Base-by-base conservation (phyloP, 53 echinoderm and acorn worm species). In the Arbacia lixula region DNA sequence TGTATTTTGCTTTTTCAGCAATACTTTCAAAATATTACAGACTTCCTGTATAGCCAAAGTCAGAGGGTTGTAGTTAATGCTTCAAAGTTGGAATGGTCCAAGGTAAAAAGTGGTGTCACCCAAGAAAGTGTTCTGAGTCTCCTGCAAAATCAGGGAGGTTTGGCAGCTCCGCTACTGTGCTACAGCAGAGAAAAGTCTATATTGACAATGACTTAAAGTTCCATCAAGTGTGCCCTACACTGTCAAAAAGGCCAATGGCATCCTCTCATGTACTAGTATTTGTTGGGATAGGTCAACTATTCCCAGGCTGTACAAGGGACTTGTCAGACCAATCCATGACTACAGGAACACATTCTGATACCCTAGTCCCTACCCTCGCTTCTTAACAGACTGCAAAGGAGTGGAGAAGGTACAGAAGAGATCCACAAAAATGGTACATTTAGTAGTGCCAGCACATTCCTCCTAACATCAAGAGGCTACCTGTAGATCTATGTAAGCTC, bases 51-150 rank as follows among this genome's bases (percentile, higher is more conserved):
- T 1, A 37, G 19, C 17, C 12, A 6, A 31, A 24, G 6, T 6
- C 36, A 31, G 33, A 17, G 65, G 12, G 65, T 68, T 11, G 24
- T 19, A 42, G 32, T 62, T 6, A 63, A 64, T 42, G 65, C 27
- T n/a, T 50, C 66, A n/a, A 12, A 17, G 41, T 82, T 33, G 16
- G 1, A 30, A 16, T 56, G 84, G 84, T 37, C 53, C n/a, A 38
- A 38, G 28, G 85, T 85, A 22, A 68, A 30, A 5, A 68, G 53
- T 8, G 85, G 85, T n/a, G 72, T 85, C 1, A 71, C 49, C 0
- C 71, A 85, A 12, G 85, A 69, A 27, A 85, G 71, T 28, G 85
- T 69, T 0, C 85, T 85, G 16, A 55, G 55, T 25, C 85, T 71
- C 2, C 40, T 29, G 66, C 20, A 21, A 35, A 66, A 39, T 69